A percentile compares a stretch with the other conserved stretches of the same genome.
phyloP scores from a whole-genome alignment of 2,113 vertebrate genomes.

The Lophochroa leadbeateri region DNA sequence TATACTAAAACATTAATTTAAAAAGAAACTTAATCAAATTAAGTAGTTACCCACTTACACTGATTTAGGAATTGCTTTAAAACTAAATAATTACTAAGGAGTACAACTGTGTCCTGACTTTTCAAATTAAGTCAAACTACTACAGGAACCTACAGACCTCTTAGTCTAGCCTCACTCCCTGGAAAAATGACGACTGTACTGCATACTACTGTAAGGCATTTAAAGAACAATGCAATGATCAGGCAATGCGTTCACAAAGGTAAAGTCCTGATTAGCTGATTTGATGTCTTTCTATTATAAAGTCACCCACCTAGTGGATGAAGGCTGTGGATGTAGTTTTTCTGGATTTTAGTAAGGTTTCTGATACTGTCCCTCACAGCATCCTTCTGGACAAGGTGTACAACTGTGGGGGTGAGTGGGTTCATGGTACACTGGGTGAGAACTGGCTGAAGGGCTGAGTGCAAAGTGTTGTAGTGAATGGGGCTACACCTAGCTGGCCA shows the following conservation, averaged over 20 bases:
- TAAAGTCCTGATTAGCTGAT: background rate
- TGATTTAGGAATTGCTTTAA: no score
- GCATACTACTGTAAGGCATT: background rate
- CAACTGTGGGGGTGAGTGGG: background rate
- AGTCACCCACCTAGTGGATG: background rate
- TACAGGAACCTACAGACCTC: background rate
- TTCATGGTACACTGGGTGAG: rapidly evolving
- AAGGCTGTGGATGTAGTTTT: background rate
- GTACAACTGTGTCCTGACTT: background rate
- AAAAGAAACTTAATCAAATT: no score
- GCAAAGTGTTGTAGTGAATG: background rate
- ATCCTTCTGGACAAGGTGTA: background rate
- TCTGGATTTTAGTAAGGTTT: background rate
- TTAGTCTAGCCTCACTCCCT: background rate
- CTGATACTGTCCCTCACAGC: background rate
- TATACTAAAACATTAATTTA: background rate
- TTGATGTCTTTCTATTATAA: background rate
- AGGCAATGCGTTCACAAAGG: background rate
- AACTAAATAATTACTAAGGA: no score
- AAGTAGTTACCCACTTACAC: no score
- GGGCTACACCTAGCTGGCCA: background rate
- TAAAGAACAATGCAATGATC: background rate
- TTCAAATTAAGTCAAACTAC: background rate
- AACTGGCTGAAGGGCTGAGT: background rate
- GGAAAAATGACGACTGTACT: background rate